Base-by-base conservation (phyloP, 1,140 invertebrate genomes). In the Muscidifurax raptorellus region DNA sequence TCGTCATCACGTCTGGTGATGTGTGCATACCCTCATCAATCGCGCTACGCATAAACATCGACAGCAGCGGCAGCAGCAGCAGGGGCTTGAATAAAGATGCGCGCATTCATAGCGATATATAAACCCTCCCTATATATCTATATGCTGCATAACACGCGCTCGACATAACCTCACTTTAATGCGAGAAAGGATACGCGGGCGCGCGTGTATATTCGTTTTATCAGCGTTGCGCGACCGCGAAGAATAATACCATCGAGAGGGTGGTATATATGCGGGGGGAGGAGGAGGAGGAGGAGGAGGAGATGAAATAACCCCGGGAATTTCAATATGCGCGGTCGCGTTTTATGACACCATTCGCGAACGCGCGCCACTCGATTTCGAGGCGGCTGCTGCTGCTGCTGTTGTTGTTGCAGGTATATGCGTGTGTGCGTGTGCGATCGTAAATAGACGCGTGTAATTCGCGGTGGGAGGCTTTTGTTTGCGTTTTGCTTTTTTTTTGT, bases 291-390 rank as follows among this genome's bases (percentile, higher is more conserved):
- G 10, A 13, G 25, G 64, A 66, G 64, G 18, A 18, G 18, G 59
- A 64, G 15, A 22, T 5, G 25, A 66, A 66, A 13, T 25, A 69
- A 69, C 66, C 66, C 72, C 72, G n/a, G 32, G 36, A 40, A 75
- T 75, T 75, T 75, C 72, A 75, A 75, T 75, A 75, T 75, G 72
- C 72, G 72, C 36, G 72, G 32, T 27, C 40, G 72, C 36, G 72
- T 75, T 75, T 75, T 75, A 75, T 75, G 72, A 44, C 36, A 40
- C 72, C 40, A 75, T 75, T 75, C 72, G 66, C 66, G 66, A 69
- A 30, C 66, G 66, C 66, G 66, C 66, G 22, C 52, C 52, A 59
- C 52, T 59, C 52, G 52, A 59, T 59, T 59, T 7, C 52, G 47
- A 52, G 47, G 47, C 47, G 47, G 52, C 52, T n/a, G 52, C 52